Conservation (phyloP, 2,797 vertebrate genomes). For the Syngnathus acus region DNA sequence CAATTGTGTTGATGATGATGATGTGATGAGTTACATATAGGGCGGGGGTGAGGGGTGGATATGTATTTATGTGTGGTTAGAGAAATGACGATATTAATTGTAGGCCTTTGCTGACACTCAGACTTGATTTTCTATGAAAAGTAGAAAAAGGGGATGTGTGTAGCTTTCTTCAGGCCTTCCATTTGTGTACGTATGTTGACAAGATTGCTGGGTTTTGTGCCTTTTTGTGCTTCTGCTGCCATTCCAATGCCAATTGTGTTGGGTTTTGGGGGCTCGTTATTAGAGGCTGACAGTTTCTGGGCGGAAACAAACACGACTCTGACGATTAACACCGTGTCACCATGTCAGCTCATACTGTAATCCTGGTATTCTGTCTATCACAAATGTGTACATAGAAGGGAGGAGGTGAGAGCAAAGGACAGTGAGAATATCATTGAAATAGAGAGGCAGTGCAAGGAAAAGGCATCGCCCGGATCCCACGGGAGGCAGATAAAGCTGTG, state of each 20-base stretch:
- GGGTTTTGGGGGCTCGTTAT: constrained; percentile 63
- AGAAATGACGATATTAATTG: constrained; percentile 68
- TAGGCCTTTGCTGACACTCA: constrained; percentile 59
- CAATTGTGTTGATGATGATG: background rate
- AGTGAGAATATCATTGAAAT: constrained; percentile 46
- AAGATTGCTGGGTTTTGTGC: constrained; percentile 66
- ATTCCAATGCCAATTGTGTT: constrained; percentile 59
- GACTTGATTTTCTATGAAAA: constrained; percentile 61
- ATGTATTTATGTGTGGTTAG: constrained; percentile 12
- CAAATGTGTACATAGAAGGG: constrained; percentile 52
- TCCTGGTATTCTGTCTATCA: constrained; percentile 68
- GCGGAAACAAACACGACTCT: constrained; percentile 68
- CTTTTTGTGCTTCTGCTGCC: constrained; percentile 63
- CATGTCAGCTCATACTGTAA: constrained; percentile 67
- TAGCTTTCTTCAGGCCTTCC: constrained; percentile 46
- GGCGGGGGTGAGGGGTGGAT: constrained; percentile 32
- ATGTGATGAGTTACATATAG: constrained; percentile 28
- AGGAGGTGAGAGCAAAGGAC: constrained; percentile 44
- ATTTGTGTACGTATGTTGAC: constrained; percentile 65
- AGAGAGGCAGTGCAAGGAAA: constrained; percentile 30
- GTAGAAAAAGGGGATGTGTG: constrained; percentile 54
- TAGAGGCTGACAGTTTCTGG: constrained; percentile 69
- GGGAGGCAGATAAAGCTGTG: constrained; percentile 62
- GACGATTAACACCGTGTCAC: constrained; percentile 68
- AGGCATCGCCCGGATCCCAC: constrained; percentile 48